Evolutionary conservation across 1,140 invertebrate species (phyloP), one percentile per base, ranked within the genome.

Genomic region (Plodia interpunctella): DNA sequence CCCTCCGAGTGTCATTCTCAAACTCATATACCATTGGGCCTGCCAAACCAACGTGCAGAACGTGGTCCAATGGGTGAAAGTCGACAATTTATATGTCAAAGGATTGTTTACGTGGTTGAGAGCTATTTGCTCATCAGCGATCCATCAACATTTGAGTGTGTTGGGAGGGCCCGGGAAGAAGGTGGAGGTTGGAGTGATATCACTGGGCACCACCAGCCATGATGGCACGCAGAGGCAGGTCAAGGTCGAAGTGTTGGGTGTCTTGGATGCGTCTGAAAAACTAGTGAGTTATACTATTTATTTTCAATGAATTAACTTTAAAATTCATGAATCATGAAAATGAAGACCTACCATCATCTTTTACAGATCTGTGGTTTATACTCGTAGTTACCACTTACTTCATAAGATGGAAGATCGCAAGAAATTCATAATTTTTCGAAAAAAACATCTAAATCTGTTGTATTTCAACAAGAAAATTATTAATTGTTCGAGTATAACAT

Each of bases 31-130:
- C 80, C 96, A 97, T 78, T 97, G 96, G 96, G 92, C 94, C 0
- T 97, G 96, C 76, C 96, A 97, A 73, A 97, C 96, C 0, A 95
- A 95, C 59, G 94, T 97, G 10, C 94, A 95, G 70, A 97, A 97
- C 77, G 95, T 97, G 10, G 92, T 96, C 0, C 94, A 95, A 50
- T 97, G 96, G 96, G 93, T 97, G 0, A 97, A 97, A 90, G 95
- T 89, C 0, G 87, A 89, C 55, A 89, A 89, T 59, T 59, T 89
- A 0, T 89, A 89, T 55, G 87, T 89, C 9, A 89, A 89, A 57
- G 80, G 94, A 11, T 92, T 97, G 62, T 96, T 94, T 65, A 95
- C 95, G 0, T 94, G 94, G 91, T 80, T 97, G 32, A 90, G 96
- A 50, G 94, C 94, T 10, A 84, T 95, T 53, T 97, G 96, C 70